Base-by-base conservation (phyloP, 2,888 invertebrate species). In the Dolichopus griseipennis region DNA sequence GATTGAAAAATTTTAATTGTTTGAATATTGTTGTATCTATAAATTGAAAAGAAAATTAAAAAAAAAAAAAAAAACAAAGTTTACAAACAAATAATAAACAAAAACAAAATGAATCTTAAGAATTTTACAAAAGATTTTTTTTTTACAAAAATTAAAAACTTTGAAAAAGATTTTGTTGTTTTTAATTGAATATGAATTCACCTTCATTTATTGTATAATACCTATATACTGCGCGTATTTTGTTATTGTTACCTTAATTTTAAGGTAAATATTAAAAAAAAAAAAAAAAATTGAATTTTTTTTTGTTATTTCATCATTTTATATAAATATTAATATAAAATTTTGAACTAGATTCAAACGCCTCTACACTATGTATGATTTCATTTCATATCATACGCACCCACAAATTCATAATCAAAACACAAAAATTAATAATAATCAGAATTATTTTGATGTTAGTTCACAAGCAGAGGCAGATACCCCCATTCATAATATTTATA, bases 401-500 rank as follows among this genome's bases (percentile, higher is more conserved):
- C 52, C 52, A 52, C 52, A 52, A 12, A 18, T 52, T 3, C 9
- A 12, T 37, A 37, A 37, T 37, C 1, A 37, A 10, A 52, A 52
- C 15, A 52, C n/a, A n/a, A n/a, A 52, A 6, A 52, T 12, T 7
- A 43, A 52, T 52, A 18, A 18, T n/a, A 52, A 52, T 52, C 18
- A 52, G 52, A 52, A 18, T 52, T 6, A 52, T 43, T 43, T 43
- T 43, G n/a, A 10, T 37, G 8, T 37, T 52, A 52, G 9, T 52
- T 52, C 2, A n/a, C 5, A 4, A 27, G 27, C 27, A 27, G 27
- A 27, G 27, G 27, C 27, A 52, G 52, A 52, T 2, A 6, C 52
- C 52, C 52, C 52, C 52, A 52, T 52, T 52, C 52, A 52, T 52
- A 52, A 52, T 52, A 52, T 52, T 52, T 52, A 18, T 52, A 15